Evolutionary conservation across 2,113 vertebrate species (phyloP).

Genomic region (Gymnarchus niloticus): DNA sequence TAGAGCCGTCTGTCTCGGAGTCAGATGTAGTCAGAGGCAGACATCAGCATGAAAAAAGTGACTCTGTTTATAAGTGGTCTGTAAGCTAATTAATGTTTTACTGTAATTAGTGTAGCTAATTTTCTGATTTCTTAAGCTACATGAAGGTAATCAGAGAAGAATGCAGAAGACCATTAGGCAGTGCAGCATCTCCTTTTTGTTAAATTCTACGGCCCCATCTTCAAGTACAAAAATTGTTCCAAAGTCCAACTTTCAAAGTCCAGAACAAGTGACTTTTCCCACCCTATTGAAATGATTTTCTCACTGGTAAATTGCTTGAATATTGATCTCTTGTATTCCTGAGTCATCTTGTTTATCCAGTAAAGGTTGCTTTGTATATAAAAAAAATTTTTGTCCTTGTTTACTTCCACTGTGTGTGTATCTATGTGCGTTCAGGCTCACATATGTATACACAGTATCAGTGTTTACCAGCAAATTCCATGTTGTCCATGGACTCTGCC

Average conservation of each 20-base stretch:
- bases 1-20: neutral
- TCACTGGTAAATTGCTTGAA: neutral
- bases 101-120: too few relatives aligned
- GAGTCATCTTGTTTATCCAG: neutral
- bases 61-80: neutral
- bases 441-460: neutral
- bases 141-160: neutral
- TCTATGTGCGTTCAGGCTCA: neutral
- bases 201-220: neutral
- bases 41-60: too few relatives aligned
- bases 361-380: neutral
- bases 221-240: neutral
- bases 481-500: slow-evolving; percentile 57
- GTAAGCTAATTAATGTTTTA: neutral
- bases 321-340: neutral
- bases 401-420: neutral
- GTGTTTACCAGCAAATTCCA: neutral
- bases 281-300: neutral
- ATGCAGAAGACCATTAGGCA: neutral
- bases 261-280: neutral
- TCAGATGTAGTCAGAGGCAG: neutral
- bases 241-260: too few relatives aligned
- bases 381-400: neutral
- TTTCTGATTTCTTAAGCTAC: neutral
- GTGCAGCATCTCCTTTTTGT: neutral